phyloP scores from a whole-genome alignment of 2,113 vertebrate species.

The Catharus minimus region DNA sequence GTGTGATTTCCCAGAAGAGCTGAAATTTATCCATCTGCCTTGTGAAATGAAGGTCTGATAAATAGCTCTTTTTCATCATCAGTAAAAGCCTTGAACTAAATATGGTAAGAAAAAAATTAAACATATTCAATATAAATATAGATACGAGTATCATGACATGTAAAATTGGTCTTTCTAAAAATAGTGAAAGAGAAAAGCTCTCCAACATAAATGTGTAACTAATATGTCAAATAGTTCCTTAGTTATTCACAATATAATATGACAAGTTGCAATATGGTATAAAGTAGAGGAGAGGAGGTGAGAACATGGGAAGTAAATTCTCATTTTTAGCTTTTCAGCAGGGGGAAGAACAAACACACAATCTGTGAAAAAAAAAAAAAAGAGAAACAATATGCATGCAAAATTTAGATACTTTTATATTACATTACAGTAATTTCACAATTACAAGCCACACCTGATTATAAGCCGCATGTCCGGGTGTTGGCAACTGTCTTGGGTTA shows the following conservation, averaged over 20 bases:
- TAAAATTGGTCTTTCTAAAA: conserved; percentile 37
- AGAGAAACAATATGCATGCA: conserved; percentile 45
- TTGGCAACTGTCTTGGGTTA: no score
- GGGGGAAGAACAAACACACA: conserved; percentile 6
- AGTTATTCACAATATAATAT: conserved; percentile 31
- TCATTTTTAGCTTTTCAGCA: conserved; percentile 26
- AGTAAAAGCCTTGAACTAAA: conserved; percentile 21
- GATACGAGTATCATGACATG: neutral
- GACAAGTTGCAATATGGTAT: conserved; percentile 42
- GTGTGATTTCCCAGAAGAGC: neutral
- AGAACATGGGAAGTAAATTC: conserved; percentile 21
- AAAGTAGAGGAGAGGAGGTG: neutral
- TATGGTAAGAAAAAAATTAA: neutral
- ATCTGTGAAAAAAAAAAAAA: conserved; percentile 24
- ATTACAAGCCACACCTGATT: no score
- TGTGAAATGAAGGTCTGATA: neutral
- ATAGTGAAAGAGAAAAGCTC: neutral
- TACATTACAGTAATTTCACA: neutral
- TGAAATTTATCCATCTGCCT: neutral
- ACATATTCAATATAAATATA: conserved; percentile 1
- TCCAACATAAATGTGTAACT: neutral
- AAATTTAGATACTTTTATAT: conserved; percentile 39
- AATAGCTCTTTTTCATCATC: neutral
- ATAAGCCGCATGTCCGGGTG: no score
- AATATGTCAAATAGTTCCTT: conserved; percentile 26